Base-by-base conservation (phyloP, 2,113 vertebrate genomes). In the Urocynchramus pylzowi region DNA sequence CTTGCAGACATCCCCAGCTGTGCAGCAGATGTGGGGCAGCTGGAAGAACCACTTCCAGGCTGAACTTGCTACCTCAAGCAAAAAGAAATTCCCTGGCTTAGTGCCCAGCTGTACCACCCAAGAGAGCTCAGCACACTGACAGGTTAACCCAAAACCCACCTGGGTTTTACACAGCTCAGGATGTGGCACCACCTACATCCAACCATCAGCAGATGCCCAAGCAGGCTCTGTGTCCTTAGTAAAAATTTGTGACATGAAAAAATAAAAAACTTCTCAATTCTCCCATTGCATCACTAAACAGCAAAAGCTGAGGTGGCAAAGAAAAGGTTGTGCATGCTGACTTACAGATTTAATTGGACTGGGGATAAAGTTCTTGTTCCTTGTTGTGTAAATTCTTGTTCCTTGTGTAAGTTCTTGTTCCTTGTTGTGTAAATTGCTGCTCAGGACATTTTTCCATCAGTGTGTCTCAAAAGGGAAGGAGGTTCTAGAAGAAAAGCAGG, bases 141-240 rank as follows among this genome's bases (percentile, higher is more conserved):
- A 60, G 30, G 39, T 22, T 4, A 41, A 3, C 19, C 68, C 57
- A 67, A 78, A 79, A 0, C 27, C 13, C 64, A 20, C 45, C 13
- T 49, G 6, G 6, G 24, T 71, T 85, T 86, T 68, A 33, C 28
- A 37, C 4, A 37, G 10, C 16, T 82, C 52, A 45, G 70, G n/a
- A 56, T 65, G 45, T 1, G 4, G 15, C 30, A 64, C 7, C 2
- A 0, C 1, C 6, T 6, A 31, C 20, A 92, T 41, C 17, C 28
- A 30, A 11, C n/a, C 45, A 49, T 7, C 45, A 53, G 47, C 42
- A 90, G 61, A 18, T 64, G 41, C 15, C 35, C 49, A 18, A 79
- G 47, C 16, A 45, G 33, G 28, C 3, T 16, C 20, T 61, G 21
- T 45, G 54, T 12, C 20, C n/a, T 3, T 3, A 28, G 5, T 21